phyloP scores from a whole-genome alignment of 35 echinoderm and acorn worm species.

The Holothuria glaberrima region DNA sequence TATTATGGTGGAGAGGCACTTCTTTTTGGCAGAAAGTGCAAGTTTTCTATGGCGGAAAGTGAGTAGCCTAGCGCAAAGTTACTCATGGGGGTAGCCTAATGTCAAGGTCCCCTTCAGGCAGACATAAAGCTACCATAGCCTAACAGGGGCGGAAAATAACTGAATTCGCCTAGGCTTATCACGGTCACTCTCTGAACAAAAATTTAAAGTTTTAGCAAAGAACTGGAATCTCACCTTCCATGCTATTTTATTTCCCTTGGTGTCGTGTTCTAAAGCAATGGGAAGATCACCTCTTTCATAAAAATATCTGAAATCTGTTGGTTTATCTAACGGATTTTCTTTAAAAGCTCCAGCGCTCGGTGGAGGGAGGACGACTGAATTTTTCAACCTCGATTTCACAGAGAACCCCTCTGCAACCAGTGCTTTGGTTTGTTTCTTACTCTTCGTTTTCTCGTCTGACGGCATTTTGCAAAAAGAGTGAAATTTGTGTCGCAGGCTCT shows the following conservation, averaged over 20 bases:
- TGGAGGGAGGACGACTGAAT: constrained; percentile 71
- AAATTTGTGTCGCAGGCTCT: neutral
- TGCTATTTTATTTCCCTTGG: constrained; percentile 99
- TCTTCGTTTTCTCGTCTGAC: neutral
- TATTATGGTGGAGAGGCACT: too few relatives aligned
- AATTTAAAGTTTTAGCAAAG: neutral
- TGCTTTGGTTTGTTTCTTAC: neutral
- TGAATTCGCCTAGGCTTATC: too few relatives aligned
- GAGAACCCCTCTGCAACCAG: constrained; percentile 79
- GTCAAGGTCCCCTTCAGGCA: too few relatives aligned
- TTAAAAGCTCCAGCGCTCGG: constrained; percentile 79
- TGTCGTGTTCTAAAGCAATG: constrained; percentile 98
- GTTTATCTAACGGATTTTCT: constrained; percentile 71
- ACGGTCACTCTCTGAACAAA: too few relatives aligned
- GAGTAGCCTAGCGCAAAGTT: too few relatives aligned
- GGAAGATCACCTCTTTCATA: constrained; percentile 98
- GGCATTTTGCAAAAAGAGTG: neutral
- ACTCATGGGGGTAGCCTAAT: too few relatives aligned
- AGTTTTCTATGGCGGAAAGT: too few relatives aligned
- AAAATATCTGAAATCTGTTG: constrained; percentile 87
- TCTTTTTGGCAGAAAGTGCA: too few relatives aligned
- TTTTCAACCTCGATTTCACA: constrained; percentile 92
- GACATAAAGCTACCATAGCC: too few relatives aligned
- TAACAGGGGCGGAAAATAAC: too few relatives aligned
- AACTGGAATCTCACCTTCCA: constrained; percentile 79